These are phyloP conservation scores for Erebia epiphron DNA, from an alignment of 2,888 invertebrate genomes.

Conservation along the genomic window DNA sequence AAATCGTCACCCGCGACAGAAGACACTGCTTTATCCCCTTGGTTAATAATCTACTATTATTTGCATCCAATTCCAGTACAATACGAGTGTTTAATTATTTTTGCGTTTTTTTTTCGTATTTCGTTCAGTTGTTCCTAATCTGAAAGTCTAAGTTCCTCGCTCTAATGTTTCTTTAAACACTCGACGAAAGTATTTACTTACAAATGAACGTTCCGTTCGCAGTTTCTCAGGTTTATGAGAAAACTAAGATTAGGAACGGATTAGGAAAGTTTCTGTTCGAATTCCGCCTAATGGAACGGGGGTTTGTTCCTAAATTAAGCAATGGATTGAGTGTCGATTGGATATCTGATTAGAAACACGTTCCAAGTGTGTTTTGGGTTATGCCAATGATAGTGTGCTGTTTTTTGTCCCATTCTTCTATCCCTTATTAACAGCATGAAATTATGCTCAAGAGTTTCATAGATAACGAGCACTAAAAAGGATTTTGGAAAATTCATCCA, in stretches of 20 bases:
- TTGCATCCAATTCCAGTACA: no score
- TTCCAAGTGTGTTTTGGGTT: background rate
- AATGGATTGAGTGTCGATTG: conserved; percentile 32
- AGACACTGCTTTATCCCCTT: no score
- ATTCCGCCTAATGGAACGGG: conserved; percentile 61
- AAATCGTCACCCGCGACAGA: no score
- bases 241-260: conserved; percentile 70
- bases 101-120: background rate
- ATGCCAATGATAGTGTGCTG: no score
- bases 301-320: conserved; percentile 66
- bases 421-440: no score
- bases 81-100: background rate
- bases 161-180: conserved; percentile 19
- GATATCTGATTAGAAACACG: conserved; percentile 28
- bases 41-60: no score
- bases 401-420: no score
- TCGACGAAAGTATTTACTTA: conserved; percentile 16
- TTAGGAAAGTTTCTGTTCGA: conserved; percentile 63
- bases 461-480: no score
- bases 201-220: conserved; percentile 17
- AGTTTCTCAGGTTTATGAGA: conserved; percentile 65
- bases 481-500: no score
- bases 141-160: background rate
- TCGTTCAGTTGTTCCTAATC: background rate
- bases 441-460: no score